Evolutionary conservation across 2,888 invertebrate species (phyloP).

Genomic region (Peribatodes rhomboidaria): DNA sequence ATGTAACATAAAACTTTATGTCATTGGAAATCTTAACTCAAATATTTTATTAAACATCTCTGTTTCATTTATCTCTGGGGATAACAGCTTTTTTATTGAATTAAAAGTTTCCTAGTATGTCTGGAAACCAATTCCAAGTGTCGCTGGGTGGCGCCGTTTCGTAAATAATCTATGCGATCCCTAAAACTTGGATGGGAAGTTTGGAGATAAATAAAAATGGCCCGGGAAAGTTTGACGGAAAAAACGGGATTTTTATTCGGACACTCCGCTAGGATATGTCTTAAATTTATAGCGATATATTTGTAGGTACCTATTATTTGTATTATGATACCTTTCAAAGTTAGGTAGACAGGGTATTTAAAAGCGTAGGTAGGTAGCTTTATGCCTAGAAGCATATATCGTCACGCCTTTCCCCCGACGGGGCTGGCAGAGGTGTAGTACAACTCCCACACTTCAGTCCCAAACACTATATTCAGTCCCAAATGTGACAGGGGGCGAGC

Average conservation of each 20-base stretch:
- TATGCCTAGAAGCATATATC: too few species aligned
- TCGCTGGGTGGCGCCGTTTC: conserved; percentile 21
- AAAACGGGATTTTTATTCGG: conserved; percentile 9
- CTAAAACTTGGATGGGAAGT: conserved; percentile 20
- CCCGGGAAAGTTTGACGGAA: conserved; percentile 12
- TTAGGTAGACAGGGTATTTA: not conserved
- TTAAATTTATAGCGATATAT: not conserved
- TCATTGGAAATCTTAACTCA: not conserved
- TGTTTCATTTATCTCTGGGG: not conserved
- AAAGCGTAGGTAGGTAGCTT: too few species aligned
- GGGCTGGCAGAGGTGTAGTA: too few species aligned
- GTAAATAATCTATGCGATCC: conserved; percentile 32
- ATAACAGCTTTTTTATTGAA: conserved; percentile 30
- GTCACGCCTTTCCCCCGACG: too few species aligned
- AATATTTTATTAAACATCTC: not conserved
- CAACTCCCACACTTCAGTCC: too few species aligned
- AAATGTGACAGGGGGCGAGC: too few species aligned
- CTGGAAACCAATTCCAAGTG: conserved; percentile 26
- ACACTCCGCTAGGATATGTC: not conserved
- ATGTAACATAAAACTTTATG: not conserved
- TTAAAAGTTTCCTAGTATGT: conserved; percentile 27
- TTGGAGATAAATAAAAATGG: conserved; percentile 28
- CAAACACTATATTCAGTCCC: too few species aligned
- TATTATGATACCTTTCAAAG: too few species aligned
- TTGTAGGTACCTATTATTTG: not conserved